Conservation (phyloP, 2,113 vertebrate species). For the Chaetodon auriga region DNA sequence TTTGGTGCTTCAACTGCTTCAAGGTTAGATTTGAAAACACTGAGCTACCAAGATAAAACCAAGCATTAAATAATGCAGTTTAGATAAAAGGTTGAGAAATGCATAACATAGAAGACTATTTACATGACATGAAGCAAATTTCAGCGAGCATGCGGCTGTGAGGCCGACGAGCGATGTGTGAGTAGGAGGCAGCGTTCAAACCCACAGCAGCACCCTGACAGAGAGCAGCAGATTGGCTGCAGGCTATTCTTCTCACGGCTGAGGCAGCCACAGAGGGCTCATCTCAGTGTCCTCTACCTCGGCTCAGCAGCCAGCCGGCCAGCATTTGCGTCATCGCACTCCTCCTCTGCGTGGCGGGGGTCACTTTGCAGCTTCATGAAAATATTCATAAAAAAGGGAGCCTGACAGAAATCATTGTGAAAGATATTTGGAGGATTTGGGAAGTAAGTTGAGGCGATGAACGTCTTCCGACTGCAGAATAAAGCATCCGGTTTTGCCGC, state of each 20-base stretch:
- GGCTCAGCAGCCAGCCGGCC: constrained; percentile 52
- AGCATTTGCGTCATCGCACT: constrained; percentile 74
- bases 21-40: background rate
- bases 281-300: constrained; percentile 67
- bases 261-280: constrained; percentile 62
- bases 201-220: constrained; percentile 39
- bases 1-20: background rate
- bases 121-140: constrained; percentile 21
- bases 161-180: constrained; percentile 14
- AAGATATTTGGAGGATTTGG: constrained; percentile 40
- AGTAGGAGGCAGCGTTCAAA: constrained; percentile 53
- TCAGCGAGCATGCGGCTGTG: constrained; percentile 4
- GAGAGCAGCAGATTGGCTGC: constrained; percentile 51
- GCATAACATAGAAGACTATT: background rate
- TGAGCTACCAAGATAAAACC: background rate
- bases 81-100: background rate
- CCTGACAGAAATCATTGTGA: constrained; percentile 23
- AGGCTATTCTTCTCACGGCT: constrained; percentile 74
- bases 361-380: constrained; percentile 64
- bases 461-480: constrained; percentile 33
- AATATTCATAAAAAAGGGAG: constrained; percentile 42
- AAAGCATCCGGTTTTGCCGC: constrained; percentile 12
- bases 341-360: constrained; percentile 63
- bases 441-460: constrained; percentile 24
- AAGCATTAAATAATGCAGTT: background rate